A percentile compares a stretch with the other conserved stretches of the same genome.
These are phyloP conservation scores for Eulemur mongoz DNA, from an alignment of 2,797 vertebrate genomes.

Conservation along the genomic window DNA sequence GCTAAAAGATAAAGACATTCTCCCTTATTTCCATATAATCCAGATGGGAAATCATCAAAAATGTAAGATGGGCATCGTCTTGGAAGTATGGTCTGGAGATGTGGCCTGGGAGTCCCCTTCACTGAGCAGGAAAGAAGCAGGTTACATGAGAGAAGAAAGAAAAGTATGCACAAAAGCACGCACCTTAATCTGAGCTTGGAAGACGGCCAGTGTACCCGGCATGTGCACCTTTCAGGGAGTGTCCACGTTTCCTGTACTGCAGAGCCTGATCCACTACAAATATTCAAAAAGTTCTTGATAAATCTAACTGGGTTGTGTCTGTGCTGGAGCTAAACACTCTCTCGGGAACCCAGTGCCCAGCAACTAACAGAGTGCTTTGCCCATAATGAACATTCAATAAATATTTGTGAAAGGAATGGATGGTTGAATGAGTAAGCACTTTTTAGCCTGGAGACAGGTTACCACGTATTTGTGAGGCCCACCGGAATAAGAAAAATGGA, in stretches of 20 bases:
- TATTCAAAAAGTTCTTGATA: neutral
- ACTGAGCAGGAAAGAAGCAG: neutral
- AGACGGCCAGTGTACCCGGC: fast-evolving
- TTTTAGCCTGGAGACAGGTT: neutral
- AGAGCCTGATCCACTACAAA: neutral
- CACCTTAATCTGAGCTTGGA: neutral
- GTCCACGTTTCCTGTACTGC: neutral
- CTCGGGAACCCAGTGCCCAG: neutral
- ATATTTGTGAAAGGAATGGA: neutral
- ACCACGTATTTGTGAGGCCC: neutral
- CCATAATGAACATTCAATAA: neutral
- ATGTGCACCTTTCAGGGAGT: neutral
- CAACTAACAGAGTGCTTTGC: neutral
- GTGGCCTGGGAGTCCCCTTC: neutral
- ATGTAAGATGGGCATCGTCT: neutral
- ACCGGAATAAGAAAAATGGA: neutral
- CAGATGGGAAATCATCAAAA: neutral
- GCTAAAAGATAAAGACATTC: neutral
- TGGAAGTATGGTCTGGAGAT: neutral
- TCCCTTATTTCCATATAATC: neutral
- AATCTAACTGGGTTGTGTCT: neutral
- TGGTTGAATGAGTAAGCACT: neutral
- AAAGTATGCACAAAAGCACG: fast-evolving
- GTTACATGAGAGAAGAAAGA: neutral
- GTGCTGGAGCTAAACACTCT: neutral